Percentiles rank a stretch among this genome's conserved stretches.
These are phyloP conservation scores for Drosophila paramelanica DNA, from an alignment of 2,888 invertebrate genomes.

Conservation along the genomic window DNA sequence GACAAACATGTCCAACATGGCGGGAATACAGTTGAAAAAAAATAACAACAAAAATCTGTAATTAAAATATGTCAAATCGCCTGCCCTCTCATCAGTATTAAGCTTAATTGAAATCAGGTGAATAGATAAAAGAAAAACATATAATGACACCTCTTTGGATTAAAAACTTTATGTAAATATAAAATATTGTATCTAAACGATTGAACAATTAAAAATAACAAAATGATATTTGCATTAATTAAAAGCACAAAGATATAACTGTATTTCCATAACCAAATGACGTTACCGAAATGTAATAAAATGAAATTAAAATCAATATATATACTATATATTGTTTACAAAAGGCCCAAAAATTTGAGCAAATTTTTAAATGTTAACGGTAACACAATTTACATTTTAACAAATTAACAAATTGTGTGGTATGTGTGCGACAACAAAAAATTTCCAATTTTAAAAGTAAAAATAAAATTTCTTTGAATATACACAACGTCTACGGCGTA, in stretches of 20 bases:
- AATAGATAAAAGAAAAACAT: slow-evolving; percentile 30
- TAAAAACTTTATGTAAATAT: slow-evolving; percentile 28
- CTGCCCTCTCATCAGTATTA: slow-evolving; percentile 11
- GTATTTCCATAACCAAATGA: slow-evolving; percentile 32
- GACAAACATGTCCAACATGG: slow-evolving; percentile 7
- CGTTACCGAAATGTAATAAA: slow-evolving; percentile 38
- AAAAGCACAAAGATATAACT: slow-evolving; percentile 29
- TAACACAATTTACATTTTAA: slow-evolving; percentile 44
- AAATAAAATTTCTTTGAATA: slow-evolving; percentile 67
- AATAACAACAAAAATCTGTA: background rate
- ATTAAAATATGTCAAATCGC: slow-evolving; percentile 15
- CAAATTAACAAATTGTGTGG: slow-evolving; percentile 64
- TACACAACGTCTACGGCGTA: slow-evolving; percentile 25
- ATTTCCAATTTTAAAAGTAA: slow-evolving; percentile 72
- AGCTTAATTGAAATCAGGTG: slow-evolving; percentile 25
- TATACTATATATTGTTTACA: slow-evolving; percentile 47
- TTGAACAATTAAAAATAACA: slow-evolving; percentile 4
- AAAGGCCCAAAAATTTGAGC: slow-evolving; percentile 31
- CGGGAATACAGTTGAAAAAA: slow-evolving; percentile 3
- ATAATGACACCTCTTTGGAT: slow-evolving; percentile 11
- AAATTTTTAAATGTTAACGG: slow-evolving; percentile 68
- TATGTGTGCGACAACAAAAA: slow-evolving; percentile 51
- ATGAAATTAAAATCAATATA: slow-evolving; percentile 13
- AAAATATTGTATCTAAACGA: slow-evolving; percentile 4
- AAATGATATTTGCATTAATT: slow-evolving; percentile 16